Percentiles rank a stretch among this genome's conserved stretches.
These are phyloP conservation scores for Meganola albula DNA, from an alignment of 2,888 invertebrate species.

Conservation along the genomic window DNA sequence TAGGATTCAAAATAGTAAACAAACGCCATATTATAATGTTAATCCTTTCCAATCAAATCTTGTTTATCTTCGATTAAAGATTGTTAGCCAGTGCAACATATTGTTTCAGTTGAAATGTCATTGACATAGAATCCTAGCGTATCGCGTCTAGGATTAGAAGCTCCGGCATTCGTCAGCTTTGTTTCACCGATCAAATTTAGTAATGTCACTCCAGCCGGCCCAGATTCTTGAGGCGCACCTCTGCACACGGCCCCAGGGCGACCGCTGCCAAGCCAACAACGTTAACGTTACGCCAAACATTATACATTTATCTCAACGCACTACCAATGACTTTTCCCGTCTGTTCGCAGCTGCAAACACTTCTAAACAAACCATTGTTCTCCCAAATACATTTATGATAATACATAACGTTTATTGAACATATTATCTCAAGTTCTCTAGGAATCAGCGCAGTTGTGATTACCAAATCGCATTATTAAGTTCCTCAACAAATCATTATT, in stretches of 20 bases:
- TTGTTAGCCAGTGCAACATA: background rate
- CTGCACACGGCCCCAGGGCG: conserved; percentile 70
- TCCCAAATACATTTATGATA: conserved; percentile 16
- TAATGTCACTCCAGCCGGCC: conserved; percentile 76
- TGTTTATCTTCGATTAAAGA: conserved; percentile 8
- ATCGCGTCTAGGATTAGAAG: conserved; percentile 35
- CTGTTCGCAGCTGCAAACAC: conserved; percentile 42
- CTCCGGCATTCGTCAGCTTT: conserved; percentile 58
- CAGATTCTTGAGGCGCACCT: conserved; percentile 65
- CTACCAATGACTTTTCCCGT: conserved; percentile 57
- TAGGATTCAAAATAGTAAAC: conserved; percentile 25
- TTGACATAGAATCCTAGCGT: conserved; percentile 22
- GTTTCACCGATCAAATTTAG: conserved; percentile 72
- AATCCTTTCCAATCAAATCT: conserved; percentile 13
- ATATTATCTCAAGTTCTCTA: conserved; percentile 1
- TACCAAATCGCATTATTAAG: conserved; percentile 3
- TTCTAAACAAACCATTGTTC: conserved; percentile 26
- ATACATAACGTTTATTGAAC: conserved; percentile 7
- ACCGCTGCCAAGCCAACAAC: conserved; percentile 63
- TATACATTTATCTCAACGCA: conserved; percentile 54
- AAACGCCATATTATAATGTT: conserved; percentile 13
- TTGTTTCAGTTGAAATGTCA: conserved; percentile 20
- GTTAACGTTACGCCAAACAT: conserved; percentile 46
- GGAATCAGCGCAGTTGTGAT: conserved; percentile 13
- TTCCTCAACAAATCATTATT: conserved; percentile 8